Evolutionary conservation across 1,140 invertebrate species (phyloP).

Genomic region (Zaprionus davidi): DNA sequence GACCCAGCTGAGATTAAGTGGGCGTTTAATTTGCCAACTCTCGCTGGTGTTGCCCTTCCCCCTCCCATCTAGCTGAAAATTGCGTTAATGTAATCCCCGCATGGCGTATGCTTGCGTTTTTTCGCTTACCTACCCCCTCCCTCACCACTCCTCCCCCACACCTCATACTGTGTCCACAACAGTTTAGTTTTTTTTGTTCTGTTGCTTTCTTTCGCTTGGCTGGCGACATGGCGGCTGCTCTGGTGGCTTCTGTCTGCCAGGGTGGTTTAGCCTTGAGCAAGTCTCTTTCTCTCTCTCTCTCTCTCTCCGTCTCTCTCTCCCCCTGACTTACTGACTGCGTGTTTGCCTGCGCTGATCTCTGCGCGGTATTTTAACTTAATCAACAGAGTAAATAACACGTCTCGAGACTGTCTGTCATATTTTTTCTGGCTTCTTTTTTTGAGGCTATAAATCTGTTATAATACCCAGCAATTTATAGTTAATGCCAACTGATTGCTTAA

Average conservation of each 20-base stretch:
- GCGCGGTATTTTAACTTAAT: constrained; percentile 78
- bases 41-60: constrained; percentile 35
- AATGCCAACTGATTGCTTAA: constrained; percentile 2
- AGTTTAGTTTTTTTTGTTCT: constrained; percentile 42
- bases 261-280: constrained; percentile 46
- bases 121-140: background rate
- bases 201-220: constrained; percentile 42
- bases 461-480: background rate
- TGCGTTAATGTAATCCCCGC: constrained; percentile 78
- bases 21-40: constrained; percentile 79
- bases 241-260: background rate
- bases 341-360: constrained; percentile 67
- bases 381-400: constrained; percentile 81
- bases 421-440: constrained; percentile 38
- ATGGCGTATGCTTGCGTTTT: constrained; percentile 44
- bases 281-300: background rate
- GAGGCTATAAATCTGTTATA: constrained; percentile 18
- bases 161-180: constrained; percentile 1
- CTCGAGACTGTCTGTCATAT: constrained; percentile 30
- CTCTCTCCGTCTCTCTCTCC: background rate
- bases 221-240: constrained; percentile 16
- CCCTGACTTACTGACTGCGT: constrained; percentile 45
- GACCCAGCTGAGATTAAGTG: constrained; percentile 78
- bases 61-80: constrained; percentile 46
- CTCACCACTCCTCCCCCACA: background rate